Evolutionary conservation across 2,888 invertebrate genomes (phyloP).

Genomic region (Machimus rusticus): DNA sequence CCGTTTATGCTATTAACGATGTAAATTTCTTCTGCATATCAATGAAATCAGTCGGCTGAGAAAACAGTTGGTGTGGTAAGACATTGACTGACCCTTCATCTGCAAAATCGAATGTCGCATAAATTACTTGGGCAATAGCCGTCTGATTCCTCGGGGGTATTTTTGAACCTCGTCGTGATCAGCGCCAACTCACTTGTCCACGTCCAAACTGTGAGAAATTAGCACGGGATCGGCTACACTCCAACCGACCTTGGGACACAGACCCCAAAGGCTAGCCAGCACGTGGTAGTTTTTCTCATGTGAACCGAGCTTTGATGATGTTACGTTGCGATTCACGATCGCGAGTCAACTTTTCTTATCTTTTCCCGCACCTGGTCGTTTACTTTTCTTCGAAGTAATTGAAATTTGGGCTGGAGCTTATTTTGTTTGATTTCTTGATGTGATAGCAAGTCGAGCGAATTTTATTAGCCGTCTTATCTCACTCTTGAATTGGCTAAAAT

Average conservation of each 20-base stretch:
- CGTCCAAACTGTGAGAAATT: background rate
- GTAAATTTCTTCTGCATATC: slow-evolving; percentile 8
- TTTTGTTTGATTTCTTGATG: background rate
- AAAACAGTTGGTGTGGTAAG: background rate
- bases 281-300: background rate
- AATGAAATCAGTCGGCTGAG: background rate
- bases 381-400: background rate
- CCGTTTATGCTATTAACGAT: background rate
- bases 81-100: background rate
- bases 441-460: background rate
- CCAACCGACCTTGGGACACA: background rate
- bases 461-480: background rate
- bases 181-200: background rate
- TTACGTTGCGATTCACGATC: background rate
- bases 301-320: background rate
- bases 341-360: background rate
- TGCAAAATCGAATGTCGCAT: background rate
- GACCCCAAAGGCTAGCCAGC: background rate
- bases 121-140: background rate
- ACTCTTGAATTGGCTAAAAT: background rate
- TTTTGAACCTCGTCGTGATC: background rate
- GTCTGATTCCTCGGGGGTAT: background rate
- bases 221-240: background rate
- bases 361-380: background rate
- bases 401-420: background rate